These are phyloP conservation scores for Squalus acanthias DNA, from an alignment of 2,797 vertebrate species.

Conservation along the genomic window DNA sequence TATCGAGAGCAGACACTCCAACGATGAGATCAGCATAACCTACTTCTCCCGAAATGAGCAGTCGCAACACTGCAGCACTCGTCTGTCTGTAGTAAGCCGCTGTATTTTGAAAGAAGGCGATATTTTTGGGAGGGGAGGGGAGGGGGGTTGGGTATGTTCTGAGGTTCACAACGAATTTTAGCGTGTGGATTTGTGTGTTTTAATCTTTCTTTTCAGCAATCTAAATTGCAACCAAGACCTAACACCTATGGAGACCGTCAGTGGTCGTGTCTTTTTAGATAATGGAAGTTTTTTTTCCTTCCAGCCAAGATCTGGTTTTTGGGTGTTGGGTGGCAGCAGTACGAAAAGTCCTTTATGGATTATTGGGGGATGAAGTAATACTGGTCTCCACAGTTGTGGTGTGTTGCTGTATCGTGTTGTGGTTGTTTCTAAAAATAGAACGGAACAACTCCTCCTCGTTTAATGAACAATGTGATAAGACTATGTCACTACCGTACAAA, in stretches of 20 bases:
- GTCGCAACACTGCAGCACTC: not conserved
- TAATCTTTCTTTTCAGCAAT: not conserved
- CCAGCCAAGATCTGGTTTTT: not conserved
- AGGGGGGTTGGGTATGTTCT: not conserved
- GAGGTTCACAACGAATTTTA: not conserved
- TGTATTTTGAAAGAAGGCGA: not conserved
- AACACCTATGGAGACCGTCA: not conserved
- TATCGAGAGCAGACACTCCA: not conserved
- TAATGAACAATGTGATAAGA: not conserved
- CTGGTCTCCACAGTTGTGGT: constrained; percentile 7
- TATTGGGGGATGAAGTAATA: constrained; percentile 9
- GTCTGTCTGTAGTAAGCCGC: not conserved
- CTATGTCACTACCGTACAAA: not conserved
- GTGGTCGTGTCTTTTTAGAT: not conserved
- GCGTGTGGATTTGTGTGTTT: not conserved
- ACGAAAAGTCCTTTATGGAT: not conserved
- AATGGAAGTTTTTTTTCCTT: not conserved
- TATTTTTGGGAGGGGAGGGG: not conserved
- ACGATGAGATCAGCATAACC: constrained; percentile 24
- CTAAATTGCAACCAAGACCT: not conserved
- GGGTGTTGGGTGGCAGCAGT: not conserved
- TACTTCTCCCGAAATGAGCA: not conserved
- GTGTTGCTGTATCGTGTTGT: not conserved
- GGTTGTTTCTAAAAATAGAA: constrained; percentile 38
- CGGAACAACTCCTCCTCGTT: not conserved